A percentile compares a stretch with the other conserved stretches of the same genome.
These are phyloP conservation scores for Trissoscelio sp. DNA, from an alignment of 2,888 invertebrate genomes.

Conservation along the genomic window DNA sequence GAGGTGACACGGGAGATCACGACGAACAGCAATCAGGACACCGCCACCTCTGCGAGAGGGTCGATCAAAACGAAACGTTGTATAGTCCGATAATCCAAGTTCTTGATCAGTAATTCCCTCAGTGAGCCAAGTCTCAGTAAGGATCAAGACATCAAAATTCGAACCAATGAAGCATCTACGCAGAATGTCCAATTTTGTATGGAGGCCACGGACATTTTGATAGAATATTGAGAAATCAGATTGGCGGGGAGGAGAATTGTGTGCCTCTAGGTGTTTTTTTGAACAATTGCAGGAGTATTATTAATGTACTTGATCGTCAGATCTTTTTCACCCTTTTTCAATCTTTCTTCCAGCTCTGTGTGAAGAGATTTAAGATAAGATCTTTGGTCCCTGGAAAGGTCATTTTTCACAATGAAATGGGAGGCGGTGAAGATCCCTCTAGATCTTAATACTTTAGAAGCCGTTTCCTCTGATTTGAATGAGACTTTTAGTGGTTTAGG, in stretches of 20 bases:
- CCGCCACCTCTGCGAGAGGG: neutral
- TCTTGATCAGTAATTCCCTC: neutral
- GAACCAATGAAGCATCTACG: neutral
- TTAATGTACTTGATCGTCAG: neutral
- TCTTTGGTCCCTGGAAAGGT: neutral
- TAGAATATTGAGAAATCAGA: neutral
- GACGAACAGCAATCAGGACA: neutral
- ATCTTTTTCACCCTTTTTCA: neutral
- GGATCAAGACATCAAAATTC: neutral
- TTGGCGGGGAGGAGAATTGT: neutral
- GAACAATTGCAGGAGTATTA: neutral
- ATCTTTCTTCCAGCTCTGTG: neutral
- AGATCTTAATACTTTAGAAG: neutral
- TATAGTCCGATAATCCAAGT: neutral
- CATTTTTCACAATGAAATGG: neutral
- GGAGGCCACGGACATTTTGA: constrained; percentile 6
- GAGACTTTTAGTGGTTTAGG: neutral
- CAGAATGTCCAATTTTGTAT: neutral
- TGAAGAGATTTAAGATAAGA: neutral
- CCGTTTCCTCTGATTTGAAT: neutral
- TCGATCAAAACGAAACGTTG: neutral
- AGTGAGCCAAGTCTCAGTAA: neutral
- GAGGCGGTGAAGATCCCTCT: neutral
- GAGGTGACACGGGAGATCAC: neutral
- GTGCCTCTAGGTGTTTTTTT: neutral